Conservation (phyloP, 2,888 invertebrate genomes). For the Sepioteuthis lessoniana region DNA sequence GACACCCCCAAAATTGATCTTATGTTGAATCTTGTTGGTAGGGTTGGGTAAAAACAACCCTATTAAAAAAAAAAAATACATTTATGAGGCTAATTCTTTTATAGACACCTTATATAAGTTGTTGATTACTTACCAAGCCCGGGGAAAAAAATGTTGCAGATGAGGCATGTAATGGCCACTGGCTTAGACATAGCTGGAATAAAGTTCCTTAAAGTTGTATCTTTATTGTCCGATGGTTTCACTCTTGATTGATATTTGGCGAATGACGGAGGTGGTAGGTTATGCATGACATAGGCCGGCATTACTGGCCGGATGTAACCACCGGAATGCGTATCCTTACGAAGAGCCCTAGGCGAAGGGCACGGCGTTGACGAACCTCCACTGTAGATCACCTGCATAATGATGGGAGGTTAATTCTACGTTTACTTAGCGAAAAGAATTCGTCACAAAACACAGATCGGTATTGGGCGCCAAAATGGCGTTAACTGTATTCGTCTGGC, state of each 20-base stretch:
- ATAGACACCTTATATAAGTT: too few species aligned
- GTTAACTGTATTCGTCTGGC: too few species aligned
- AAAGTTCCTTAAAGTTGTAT: constrained; percentile 64
- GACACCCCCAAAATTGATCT: too few species aligned
- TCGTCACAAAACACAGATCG: background rate
- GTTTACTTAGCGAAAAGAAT: background rate
- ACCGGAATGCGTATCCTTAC: constrained; percentile 57
- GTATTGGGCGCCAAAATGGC: too few species aligned
- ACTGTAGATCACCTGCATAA: constrained; percentile 68
- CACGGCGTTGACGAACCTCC: constrained; percentile 65
- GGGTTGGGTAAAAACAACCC: too few species aligned
- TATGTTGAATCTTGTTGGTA: too few species aligned
- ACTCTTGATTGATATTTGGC: constrained; percentile 52
- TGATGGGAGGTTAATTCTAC: background rate
- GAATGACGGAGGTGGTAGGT: constrained; percentile 53
- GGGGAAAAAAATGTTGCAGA: constrained; percentile 68
- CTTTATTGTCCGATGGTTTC: constrained; percentile 55
- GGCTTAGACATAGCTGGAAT: constrained; percentile 71
- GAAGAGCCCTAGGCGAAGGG: constrained; percentile 64
- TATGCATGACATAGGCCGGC: constrained; percentile 61
- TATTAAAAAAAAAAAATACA: too few species aligned
- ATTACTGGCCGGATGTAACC: constrained; percentile 65
- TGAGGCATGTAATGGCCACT: constrained; percentile 66
- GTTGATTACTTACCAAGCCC: constrained; percentile 66
- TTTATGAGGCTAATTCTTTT: too few species aligned